Base-by-base conservation (phyloP, 2,888 invertebrate species). In the Latheticus oryzae region DNA sequence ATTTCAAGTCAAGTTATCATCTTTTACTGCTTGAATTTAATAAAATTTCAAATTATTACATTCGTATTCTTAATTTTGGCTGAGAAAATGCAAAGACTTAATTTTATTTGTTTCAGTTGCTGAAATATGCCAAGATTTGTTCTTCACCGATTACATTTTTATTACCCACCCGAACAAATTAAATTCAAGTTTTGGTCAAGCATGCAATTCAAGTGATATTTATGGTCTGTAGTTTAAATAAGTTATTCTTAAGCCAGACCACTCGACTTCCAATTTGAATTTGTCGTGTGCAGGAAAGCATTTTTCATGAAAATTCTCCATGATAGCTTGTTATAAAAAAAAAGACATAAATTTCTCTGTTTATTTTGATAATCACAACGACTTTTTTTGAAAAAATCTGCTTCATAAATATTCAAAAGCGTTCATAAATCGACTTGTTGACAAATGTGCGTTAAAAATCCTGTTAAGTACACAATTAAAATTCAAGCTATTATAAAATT, bases 251-350 rank as follows among this genome's bases (percentile, higher is more conserved):
- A 17, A 11, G 16, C 45, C 15, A 17, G 21, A 28, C 45, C 28
- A 32, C 45, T 45, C 21, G 33, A 24, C 33, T 33, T 35, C 21
- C 23, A 35, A 47, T 47, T 47, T 47, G 35, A 47, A 47, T 47
- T 47, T 47, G 47, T 47, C 47, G 47, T 23, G 8, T 35, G 47
- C 47, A 47, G 47, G 24, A 26, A 19, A 19, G 16, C 45, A 45
- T 30, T 45, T 45, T 45, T 47, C 47, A 47, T 19, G 12, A 3
- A 30, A 32, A 30, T 9, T 38, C 38, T 19, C 5, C 21, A n/a
- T n/a, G n/a, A n/a, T n/a, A 35, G 17, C 11, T 32, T 12, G 12
- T 32, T 32, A 8, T 5, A 28, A 9, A 28, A 28, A 32, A 32
- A 13, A 32, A 7, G 8, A 32, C 13, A 32, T 11, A 28, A 28